A percentile compares a stretch with the other conserved stretches of the same genome.
Conservation (phyloP, 2,113 vertebrate species). For the Polypterus senegalus region DNA sequence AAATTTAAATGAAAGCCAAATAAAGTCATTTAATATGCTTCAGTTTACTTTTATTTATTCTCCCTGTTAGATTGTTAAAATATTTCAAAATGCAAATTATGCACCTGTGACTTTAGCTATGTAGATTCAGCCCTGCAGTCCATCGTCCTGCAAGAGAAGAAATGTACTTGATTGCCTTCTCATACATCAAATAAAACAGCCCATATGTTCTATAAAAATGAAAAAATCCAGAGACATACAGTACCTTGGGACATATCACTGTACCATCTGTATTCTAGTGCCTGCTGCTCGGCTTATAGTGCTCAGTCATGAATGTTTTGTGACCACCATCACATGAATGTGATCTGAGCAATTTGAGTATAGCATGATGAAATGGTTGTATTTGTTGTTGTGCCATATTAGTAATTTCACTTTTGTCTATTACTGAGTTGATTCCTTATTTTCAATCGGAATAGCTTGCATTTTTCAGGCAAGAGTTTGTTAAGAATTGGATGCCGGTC, state of each 20-base stretch:
- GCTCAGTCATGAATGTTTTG: neutral
- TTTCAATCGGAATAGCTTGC: neutral
- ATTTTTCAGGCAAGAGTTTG: too few relatives aligned
- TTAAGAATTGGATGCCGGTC: too few relatives aligned
- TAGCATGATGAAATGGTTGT: neutral
- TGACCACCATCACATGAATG: too few relatives aligned
- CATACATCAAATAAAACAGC: neutral
- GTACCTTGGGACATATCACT: neutral
- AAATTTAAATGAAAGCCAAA: neutral
- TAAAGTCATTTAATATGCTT: neutral
- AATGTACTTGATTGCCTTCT: slow-evolving; percentile 10
- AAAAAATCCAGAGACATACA: neutral
- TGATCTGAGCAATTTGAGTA: too few relatives aligned
- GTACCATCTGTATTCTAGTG: neutral
- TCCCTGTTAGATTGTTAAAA: neutral
- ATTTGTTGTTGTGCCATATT: neutral
- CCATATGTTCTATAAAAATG: slow-evolving; percentile 2
- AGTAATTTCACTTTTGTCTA: neutral
- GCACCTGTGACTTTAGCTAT: neutral
- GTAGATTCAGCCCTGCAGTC: slow-evolving; percentile 1
- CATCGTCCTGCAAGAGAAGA: slow-evolving; percentile 3
- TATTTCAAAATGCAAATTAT: neutral
- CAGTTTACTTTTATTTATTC: neutral
- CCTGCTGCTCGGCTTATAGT: neutral
- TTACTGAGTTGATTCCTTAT: neutral